phyloP scores from a whole-genome alignment of 2,797 vertebrate species.

The Masticophis lateralis region DNA sequence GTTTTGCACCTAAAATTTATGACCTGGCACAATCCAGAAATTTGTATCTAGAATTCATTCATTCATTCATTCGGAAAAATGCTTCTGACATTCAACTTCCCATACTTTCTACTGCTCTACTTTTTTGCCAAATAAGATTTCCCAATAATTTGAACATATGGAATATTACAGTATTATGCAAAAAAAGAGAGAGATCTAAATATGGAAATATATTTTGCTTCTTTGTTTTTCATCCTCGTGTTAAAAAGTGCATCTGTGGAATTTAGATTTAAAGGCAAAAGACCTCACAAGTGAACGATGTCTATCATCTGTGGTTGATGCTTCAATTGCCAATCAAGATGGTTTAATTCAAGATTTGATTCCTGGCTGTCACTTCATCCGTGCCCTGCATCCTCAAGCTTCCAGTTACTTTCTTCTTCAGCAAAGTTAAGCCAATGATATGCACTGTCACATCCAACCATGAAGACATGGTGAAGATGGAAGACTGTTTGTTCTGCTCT shows the following conservation, averaged over 20 bases:
- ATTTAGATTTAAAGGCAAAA: neutral
- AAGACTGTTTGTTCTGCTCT: slow-evolving; percentile 10
- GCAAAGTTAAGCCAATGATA: neutral
- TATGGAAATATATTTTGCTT: neutral
- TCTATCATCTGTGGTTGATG: neutral
- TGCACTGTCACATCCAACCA: neutral
- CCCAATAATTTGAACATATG: neutral
- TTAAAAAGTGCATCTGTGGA: neutral
- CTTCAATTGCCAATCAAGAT: neutral
- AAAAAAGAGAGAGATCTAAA: neutral
- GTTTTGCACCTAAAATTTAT: neutral
- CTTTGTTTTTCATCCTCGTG: neutral
- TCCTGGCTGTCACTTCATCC: neutral
- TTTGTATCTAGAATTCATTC: neutral
- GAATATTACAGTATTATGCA: neutral
- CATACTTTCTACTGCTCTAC: neutral
- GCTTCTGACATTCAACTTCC: neutral
- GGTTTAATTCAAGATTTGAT: neutral
- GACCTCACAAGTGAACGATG: neutral
- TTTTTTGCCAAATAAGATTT: neutral
- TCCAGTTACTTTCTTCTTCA: neutral
- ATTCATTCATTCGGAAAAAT: neutral
- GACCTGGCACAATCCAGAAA: neutral
- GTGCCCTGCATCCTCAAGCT: neutral
- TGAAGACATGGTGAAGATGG: neutral